Evolutionary conservation across 2,888 invertebrate genomes (phyloP).

Genomic region (Euplexia lucipara): DNA sequence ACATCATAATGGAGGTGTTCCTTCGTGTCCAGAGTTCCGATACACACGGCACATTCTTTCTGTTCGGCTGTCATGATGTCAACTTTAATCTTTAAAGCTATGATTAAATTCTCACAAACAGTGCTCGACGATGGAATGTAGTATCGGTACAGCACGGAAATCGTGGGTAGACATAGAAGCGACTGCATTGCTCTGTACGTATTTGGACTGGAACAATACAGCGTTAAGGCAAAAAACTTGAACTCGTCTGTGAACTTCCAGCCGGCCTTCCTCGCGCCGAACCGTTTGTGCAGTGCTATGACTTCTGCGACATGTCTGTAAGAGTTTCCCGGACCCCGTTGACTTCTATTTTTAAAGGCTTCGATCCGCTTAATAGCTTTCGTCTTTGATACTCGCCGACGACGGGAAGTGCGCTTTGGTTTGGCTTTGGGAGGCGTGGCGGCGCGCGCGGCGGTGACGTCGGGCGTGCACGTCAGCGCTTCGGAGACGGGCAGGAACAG

Average conservation of each 20-base stretch:
- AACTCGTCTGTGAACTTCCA: constrained; percentile 31
- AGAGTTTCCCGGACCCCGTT: background rate
- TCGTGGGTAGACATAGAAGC: constrained; percentile 38
- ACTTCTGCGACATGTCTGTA: constrained; percentile 32
- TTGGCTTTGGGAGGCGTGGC: background rate
- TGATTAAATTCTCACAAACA: constrained; percentile 26
- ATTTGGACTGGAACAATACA: constrained; percentile 52
- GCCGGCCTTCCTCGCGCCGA: constrained; percentile 3
- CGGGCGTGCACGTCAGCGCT: constrained; percentile 38
- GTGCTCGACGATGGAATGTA: constrained; percentile 27
- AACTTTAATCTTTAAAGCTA: constrained; percentile 52
- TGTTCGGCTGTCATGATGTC: constrained; percentile 51
- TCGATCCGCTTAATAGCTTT: constrained; percentile 10
- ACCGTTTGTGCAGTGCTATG: constrained; percentile 28
- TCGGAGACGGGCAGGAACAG: constrained; percentile 47
- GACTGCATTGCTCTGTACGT: constrained; percentile 45
- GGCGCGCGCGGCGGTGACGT: background rate
- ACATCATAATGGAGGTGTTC: constrained; percentile 55
- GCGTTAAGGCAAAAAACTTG: constrained; percentile 48
- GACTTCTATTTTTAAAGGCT: background rate
- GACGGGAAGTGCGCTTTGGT: background rate
- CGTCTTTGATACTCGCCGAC: background rate
- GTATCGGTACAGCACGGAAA: constrained; percentile 39
- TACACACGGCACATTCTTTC: constrained; percentile 58
- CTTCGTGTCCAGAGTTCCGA: constrained; percentile 42